Percentiles rank a stretch among this genome's conserved stretches.
Conservation (phyloP, 2,113 vertebrate species). For the Perca flavescens region DNA sequence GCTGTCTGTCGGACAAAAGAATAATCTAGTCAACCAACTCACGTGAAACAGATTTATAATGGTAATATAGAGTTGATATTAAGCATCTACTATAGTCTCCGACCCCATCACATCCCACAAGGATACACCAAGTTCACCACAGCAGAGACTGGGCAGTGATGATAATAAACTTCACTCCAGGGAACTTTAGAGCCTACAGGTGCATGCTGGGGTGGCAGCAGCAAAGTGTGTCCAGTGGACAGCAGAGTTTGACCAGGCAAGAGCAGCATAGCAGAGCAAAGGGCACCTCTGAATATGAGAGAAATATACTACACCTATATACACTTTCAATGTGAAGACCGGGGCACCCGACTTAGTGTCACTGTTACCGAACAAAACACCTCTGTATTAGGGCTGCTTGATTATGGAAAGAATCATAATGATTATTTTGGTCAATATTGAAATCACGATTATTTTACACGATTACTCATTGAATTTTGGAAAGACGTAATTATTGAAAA, state of each 20-base stretch:
- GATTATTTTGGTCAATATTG: no score
- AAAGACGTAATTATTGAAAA: no score
- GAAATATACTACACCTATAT: not conserved
- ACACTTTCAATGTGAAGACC: not conserved
- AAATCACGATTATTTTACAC: no score
- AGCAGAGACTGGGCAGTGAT: not conserved
- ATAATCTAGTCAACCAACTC: not conserved
- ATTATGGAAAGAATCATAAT: no score
- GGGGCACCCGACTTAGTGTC: not conserved
- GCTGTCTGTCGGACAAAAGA: not conserved
- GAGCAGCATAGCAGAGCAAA: not conserved
- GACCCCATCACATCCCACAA: not conserved
- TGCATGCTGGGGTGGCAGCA: not conserved
- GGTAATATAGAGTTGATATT: not conserved
- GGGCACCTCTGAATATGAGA: not conserved
- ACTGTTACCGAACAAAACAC: not conserved
- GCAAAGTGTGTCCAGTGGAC: not conserved
- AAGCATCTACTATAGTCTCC: no score
- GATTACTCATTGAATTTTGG: no score
- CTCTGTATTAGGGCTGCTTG: no score
- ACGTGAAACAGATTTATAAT: slow-evolving; percentile 3
- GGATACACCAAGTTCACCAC: not conserved
- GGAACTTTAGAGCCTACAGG: not conserved
- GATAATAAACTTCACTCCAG: not conserved
- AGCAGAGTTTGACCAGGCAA: not conserved